Conservation (phyloP, 2,113 vertebrate genomes). For the Phalacrocorax pelagicus region DNA sequence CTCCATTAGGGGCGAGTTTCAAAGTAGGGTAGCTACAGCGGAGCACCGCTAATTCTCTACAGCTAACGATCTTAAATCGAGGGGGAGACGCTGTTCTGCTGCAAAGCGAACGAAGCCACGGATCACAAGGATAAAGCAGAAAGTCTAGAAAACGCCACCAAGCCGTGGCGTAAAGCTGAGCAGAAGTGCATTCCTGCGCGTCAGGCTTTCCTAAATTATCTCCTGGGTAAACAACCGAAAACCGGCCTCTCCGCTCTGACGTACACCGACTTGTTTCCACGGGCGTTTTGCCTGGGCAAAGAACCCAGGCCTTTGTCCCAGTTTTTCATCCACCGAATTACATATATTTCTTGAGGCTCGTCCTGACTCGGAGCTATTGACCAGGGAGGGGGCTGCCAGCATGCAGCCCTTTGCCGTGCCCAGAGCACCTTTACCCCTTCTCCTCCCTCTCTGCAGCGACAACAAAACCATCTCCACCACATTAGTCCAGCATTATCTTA, state of each 20-base stretch:
- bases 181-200: neutral
- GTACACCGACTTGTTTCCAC: neutral
- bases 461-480: neutral
- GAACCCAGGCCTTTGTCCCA: neutral
- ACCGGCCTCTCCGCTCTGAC: constrained; percentile 4
- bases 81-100: neutral
- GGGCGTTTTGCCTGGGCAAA: neutral
- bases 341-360: neutral
- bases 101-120: neutral
- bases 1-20: neutral
- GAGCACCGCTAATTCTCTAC: neutral
- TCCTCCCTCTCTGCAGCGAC: neutral
- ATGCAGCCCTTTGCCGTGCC: neutral
- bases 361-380: neutral
- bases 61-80: neutral
- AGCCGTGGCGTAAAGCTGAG: neutral
- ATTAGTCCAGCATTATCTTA: neutral
- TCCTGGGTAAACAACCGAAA: constrained; percentile 9
- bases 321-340: neutral
- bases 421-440: neutral
- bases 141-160: neutral
- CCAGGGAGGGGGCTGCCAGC: neutral
- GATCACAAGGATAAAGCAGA: neutral
- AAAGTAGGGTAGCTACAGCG: neutral
- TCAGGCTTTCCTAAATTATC: constrained; percentile 43